Evolutionary conservation across 2,797 vertebrate species (phyloP).

Genomic region (Zenarchopterus dispar): DNA sequence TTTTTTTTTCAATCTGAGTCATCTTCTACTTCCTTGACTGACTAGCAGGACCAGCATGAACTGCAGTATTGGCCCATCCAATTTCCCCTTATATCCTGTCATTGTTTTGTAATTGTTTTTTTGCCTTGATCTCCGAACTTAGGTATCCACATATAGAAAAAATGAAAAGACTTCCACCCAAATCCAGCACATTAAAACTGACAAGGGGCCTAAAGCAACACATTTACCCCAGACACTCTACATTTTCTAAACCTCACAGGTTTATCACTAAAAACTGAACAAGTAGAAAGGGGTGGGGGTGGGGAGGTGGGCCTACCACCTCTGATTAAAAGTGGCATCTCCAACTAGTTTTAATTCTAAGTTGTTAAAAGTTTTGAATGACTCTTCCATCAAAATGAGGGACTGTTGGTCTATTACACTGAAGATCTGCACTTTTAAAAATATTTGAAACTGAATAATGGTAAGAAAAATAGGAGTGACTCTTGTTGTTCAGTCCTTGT

Average conservation of each 20-base stretch:
- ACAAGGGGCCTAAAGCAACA: not conserved
- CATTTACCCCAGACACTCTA: not conserved
- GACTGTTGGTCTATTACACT: too few species aligned
- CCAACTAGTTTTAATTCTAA: too few species aligned
- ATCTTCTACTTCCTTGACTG: slow-evolving; percentile 56
- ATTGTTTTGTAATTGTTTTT: slow-evolving; percentile 40
- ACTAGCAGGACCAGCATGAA: slow-evolving; percentile 42
- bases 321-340: too few species aligned
- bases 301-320: too few species aligned
- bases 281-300: too few species aligned
- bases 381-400: too few species aligned
- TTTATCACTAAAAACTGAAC: too few species aligned
- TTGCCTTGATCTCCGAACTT: not conserved
- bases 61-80: slow-evolving; percentile 13
- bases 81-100: slow-evolving; percentile 51
- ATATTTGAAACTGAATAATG: not conserved
- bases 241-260: not conserved
- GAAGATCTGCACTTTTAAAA: too few species aligned
- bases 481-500: not conserved
- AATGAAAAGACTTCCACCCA: not conserved
- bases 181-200: not conserved
- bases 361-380: too few species aligned
- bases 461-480: too few species aligned
- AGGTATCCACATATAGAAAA: not conserved
- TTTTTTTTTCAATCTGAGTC: slow-evolving; percentile 55